Conservation (phyloP, 2,797 vertebrate genomes). For the Scyliorhinus canicula region DNA sequence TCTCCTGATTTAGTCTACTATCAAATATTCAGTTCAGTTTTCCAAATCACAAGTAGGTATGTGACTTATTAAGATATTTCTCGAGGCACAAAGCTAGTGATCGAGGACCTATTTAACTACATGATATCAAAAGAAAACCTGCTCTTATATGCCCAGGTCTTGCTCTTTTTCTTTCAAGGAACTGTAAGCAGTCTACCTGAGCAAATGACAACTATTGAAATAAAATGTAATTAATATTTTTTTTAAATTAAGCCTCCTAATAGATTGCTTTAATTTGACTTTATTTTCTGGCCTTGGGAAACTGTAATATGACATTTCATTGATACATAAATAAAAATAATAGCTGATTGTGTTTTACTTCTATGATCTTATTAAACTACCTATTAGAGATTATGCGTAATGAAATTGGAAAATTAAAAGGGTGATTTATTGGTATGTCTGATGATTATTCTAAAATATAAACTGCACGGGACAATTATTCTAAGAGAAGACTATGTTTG, state of each 20-base stretch:
- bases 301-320: not conserved
- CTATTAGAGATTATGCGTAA: not conserved
- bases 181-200: not conserved
- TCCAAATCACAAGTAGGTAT: slow-evolving; percentile 34
- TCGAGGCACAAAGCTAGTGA: not conserved
- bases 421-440: not conserved
- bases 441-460: not conserved
- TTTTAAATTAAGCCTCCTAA: not conserved
- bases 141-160: not conserved
- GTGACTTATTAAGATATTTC: slow-evolving; percentile 32
- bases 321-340: not conserved
- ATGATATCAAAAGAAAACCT: slow-evolving; percentile 3
- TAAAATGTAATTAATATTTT: not conserved
- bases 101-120: slow-evolving; percentile 4
- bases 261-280: not conserved
- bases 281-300: not conserved
- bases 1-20: not conserved
- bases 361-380: not conserved
- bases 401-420: not conserved
- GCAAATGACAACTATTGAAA: not conserved
- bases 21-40: slow-evolving; percentile 36
- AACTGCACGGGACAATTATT: not conserved
- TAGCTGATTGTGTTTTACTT: not conserved
- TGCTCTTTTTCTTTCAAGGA: slow-evolving; percentile 12
- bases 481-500: not conserved